Percentiles rank a stretch among this genome's conserved stretches.
Conservation (phyloP, 2,797 vertebrate genomes). For the Ctenosaura bakeri region DNA sequence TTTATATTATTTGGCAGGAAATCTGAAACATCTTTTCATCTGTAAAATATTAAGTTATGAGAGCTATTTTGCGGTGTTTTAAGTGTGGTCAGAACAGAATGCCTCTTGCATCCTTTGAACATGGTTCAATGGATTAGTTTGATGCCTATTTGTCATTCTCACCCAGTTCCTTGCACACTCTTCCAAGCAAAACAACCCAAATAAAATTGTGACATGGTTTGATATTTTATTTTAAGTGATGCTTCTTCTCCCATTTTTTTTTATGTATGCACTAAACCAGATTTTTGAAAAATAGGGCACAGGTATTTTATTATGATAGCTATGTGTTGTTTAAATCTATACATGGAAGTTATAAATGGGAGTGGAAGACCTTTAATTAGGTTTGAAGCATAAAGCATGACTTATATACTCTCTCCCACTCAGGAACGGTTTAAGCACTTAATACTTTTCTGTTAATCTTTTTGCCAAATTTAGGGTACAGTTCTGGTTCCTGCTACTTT, state of each 20-base stretch:
- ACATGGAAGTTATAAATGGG: constrained; percentile 51
- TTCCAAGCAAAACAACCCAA: constrained; percentile 33
- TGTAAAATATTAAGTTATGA: constrained; percentile 72
- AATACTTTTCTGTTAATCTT: constrained; percentile 25
- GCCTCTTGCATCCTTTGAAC: constrained; percentile 47
- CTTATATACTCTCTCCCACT: constrained; percentile 31
- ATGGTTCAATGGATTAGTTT: constrained; percentile 49
- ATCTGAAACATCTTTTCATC: constrained; percentile 71
- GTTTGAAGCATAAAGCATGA: constrained; percentile 68
- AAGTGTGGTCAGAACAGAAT: constrained; percentile 61
- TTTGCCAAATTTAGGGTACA: constrained; percentile 12
- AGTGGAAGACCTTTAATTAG: constrained; percentile 70
- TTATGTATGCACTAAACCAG: constrained; percentile 40
- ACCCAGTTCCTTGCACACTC: constrained; percentile 56
- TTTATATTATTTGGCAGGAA: constrained; percentile 47
- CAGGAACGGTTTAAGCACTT: background rate
- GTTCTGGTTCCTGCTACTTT: constrained; percentile 18
- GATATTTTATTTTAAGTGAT: constrained; percentile 43
- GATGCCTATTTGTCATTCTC: constrained; percentile 57
- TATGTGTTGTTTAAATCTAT: constrained; percentile 60
- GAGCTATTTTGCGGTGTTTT: constrained; percentile 66
- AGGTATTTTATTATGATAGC: background rate
- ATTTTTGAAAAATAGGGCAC: background rate
- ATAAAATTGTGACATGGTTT: constrained; percentile 29
- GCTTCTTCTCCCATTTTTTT: constrained; percentile 62